phyloP scores from a whole-genome alignment of 2,797 vertebrate species.

The Rhyacichthys aspro region DNA sequence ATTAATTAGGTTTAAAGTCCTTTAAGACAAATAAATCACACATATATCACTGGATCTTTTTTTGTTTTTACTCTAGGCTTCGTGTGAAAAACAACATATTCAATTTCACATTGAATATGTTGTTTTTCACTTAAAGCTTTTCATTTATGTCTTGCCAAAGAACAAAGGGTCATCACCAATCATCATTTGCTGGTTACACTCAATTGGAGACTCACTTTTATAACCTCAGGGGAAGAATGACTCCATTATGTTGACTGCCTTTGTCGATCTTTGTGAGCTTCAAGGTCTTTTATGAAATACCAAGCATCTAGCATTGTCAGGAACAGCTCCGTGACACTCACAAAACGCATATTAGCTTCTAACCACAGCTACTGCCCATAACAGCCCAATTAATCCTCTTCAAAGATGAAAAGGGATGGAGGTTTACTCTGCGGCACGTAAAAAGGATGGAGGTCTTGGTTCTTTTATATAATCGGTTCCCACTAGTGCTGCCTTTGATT shows the following conservation, averaged over 20 bases:
- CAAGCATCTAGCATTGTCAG: neutral
- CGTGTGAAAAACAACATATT: neutral
- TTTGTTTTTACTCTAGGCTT: neutral
- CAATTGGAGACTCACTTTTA: neutral
- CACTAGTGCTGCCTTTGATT: too few relatives aligned
- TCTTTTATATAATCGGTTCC: too few relatives aligned
- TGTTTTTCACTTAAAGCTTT: neutral
- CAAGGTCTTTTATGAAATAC: constrained; percentile 9
- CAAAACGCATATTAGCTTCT: neutral
- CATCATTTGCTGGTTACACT: neutral
- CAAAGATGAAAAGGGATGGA: neutral
- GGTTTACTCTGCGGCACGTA: too few relatives aligned
- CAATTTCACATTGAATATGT: neutral
- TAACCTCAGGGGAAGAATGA: neutral
- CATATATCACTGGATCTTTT: too few relatives aligned
- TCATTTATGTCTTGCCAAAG: constrained; percentile 4
- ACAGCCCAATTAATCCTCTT: neutral
- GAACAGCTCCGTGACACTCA: neutral
- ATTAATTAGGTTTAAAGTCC: too few relatives aligned
- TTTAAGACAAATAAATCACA: too few relatives aligned
- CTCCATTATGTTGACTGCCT: constrained; percentile 2
- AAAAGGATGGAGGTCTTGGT: too few relatives aligned
- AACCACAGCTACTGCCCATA: constrained; percentile 1
- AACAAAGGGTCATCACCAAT: neutral
- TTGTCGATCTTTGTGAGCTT: neutral